Evolutionary conservation across 23 tunicate genomes (phyloP).

Genomic region (Clavelina lepadiformis): DNA sequence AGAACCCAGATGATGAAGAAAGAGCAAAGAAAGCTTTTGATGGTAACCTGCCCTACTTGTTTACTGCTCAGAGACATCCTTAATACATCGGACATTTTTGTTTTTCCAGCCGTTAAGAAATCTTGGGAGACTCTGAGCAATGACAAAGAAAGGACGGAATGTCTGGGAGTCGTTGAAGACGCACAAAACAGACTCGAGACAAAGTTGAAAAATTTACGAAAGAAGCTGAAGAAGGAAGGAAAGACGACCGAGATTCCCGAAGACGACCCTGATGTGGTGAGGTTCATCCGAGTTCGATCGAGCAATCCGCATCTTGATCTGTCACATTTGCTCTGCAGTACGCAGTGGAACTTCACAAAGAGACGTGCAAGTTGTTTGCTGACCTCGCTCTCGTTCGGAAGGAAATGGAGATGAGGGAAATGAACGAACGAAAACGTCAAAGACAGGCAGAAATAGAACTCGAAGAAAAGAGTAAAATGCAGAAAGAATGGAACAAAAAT

Average conservation of each 20-base stretch:
- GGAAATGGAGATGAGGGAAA: constrained; percentile 93
- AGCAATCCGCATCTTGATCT: too few relatives aligned
- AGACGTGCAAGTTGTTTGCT: constrained; percentile 94
- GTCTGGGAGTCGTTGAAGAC: constrained; percentile 91
- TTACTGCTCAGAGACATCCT: too few relatives aligned
- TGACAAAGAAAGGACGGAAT: constrained; percentile 67
- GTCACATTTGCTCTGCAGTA: constrained; percentile 26
- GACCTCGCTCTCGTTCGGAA: constrained; percentile 82
- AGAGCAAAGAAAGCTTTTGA: constrained; percentile 90
- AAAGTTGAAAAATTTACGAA: constrained; percentile 53
- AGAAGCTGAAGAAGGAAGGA: constrained; percentile 80
- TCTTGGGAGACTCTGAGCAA: constrained; percentile 89
- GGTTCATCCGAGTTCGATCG: too few relatives aligned
- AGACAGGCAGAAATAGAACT: constrained; percentile 80
- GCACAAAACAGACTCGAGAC: constrained; percentile 86
- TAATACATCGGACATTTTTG: constrained; percentile 6
- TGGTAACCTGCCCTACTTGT: too few relatives aligned
- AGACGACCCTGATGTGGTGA: constrained; percentile 51
- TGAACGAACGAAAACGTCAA: constrained; percentile 91
- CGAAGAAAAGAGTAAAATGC: constrained; percentile 62
- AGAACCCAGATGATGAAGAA: constrained; percentile 76
- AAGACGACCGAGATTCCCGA: constrained; percentile 57
- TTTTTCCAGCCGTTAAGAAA: constrained; percentile 83
- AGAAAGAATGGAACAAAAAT: constrained; percentile 97
- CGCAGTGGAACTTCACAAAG: constrained; percentile 89